Base-by-base conservation (phyloP, 37 sponge, comb jelly and placozoan species). In the Cliona cf. orientalis region DNA sequence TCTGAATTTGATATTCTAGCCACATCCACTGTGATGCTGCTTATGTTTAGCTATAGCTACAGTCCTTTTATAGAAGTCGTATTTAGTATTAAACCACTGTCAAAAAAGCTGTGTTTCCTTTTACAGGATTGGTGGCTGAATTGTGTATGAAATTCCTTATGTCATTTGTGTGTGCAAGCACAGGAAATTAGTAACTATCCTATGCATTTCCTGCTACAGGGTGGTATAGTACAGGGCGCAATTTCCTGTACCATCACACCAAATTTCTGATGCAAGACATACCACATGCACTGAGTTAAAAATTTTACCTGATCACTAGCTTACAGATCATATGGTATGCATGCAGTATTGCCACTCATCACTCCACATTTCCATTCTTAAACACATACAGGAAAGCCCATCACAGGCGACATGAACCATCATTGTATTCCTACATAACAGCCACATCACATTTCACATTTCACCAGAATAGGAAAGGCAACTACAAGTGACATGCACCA, bases 211-310 rank as follows among this genome's bases (percentile, higher is more conserved):
- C 17, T 61, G 28, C 17, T 61, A 11, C 69, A 32, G 41, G 69
- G 36, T 37, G 23, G 38, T 67, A 12, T 41, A 67, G 12, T 38
- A 12, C 23, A 26, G 23, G 63, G 63, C 63, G 23, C 28, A n/a
- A 62, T 67, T 67, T 67, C 69, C 69, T 67, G 69, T 67, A 32
- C 40, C 69, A 23, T 5, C 7, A 11, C 14, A 12, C 28, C 25
- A 11, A 7, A 25, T 62, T 7, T 25, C 64, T n/a, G 7, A 25
- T 25, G 12, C 26, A 7, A 25, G 19, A 62, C 22, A 11, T 62
- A 25, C 26, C 64, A 25, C 23, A 62, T 62, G 64, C 12, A 62
- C 22, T 62, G 64, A 25, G 25, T 7, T 12, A 7, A 7, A n/a
- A 25, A 25, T n/a, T n/a, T n/a, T n/a, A n/a, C n/a, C n/a, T n/a